Evolutionary conservation across 2,888 invertebrate genomes (phyloP), one percentile per base, ranked within the genome.

Genomic region (Isotomurus palustris): DNA sequence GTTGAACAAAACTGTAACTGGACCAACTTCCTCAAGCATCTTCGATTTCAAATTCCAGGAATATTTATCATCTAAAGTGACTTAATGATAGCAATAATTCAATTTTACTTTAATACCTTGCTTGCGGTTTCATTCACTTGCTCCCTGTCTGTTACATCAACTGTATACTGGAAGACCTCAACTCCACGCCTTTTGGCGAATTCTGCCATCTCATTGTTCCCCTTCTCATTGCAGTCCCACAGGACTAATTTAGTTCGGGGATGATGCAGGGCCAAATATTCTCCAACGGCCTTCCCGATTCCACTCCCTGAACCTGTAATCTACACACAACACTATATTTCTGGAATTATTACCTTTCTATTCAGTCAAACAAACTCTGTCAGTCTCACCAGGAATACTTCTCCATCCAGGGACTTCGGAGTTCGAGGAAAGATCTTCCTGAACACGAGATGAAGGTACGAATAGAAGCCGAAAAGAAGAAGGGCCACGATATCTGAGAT

Each of bases 1-100:
- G 76, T 91, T 91, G 60, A 83, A 80, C 47, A 84, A 67, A 80
- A 84, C 82, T 53, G 82, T 82, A 8, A 83, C 77, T 71, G 79
- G 77, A 14, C 83, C 82, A 25, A 83, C 68, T 47, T 83, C 80
- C 40, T 63, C 76, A 78, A 6, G 83, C 76, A 65, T 76, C 25
- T 17, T 12, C 29, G 21, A n/a, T 53, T 17, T 24, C 3, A 52
- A 40, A 36, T 35, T 29, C 8, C 40, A 10, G 2, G 21, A 44
- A 22, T n/a, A 29, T 32, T 32, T 32, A 14, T 32, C 32, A 32
- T 32, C 14, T 32, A 14, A 32, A 32, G 14, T 40, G 19, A 14
- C 8, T 40, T 25, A 22, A n/a, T n/a, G n/a, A n/a, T n/a, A n/a
- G n/a, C n/a, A n/a, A n/a, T n/a, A n/a, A n/a, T n/a, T n/a, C n/a